Evolutionary conservation across 2,113 vertebrate genomes (phyloP), one percentile per base, ranked within the genome.

Genomic region (Spilogale gracilis): DNA sequence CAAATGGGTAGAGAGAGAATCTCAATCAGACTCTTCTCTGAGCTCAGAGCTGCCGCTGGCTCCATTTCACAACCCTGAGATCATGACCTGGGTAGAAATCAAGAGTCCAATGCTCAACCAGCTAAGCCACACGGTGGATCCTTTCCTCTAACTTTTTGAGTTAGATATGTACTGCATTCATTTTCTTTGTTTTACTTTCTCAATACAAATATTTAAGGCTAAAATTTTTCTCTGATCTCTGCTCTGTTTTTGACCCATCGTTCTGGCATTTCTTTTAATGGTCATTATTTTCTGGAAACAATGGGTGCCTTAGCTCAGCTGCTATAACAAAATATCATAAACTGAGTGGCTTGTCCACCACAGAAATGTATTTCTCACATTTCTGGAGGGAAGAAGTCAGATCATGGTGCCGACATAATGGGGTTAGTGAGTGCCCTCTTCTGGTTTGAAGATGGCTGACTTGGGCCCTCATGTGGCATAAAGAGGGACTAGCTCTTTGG

Each of bases 211-310:
- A 87, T 93, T 82, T 87, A 76, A 91, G 32, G 43, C 67, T 94
- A 86, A 74, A 27, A 18, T 56, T 56, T 76, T 71, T 52, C n/a
- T 91, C 45, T 58, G 38, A 73, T 23, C 58, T 89, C 54, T 80
- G 27, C 27, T 71, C 25, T 69, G 43, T 58, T 96, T 93, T 80
- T 48, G 54, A 45, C 87, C n/a, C 21, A 43, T n/a, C 50, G 80
- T 58, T 80, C 80, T 65, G 73, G 63, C 69, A n/a, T 85, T n/a
- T 94, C 52, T 85, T 90, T 94, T 79, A 89, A 90, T 80, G 65
- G 73, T 84, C 71, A 16, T 56, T 45, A 16, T 80, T 93, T 95
- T 90, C 23, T n/a, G 48, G 73, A 97, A 85, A 56, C 58, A 58
- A 16, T 60, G 18, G 21, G 14, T 43, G 52, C 32, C 13, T 90